Evolutionary conservation across 2,113 vertebrate species (phyloP).

Genomic region (Eurystomus gularis): DNA sequence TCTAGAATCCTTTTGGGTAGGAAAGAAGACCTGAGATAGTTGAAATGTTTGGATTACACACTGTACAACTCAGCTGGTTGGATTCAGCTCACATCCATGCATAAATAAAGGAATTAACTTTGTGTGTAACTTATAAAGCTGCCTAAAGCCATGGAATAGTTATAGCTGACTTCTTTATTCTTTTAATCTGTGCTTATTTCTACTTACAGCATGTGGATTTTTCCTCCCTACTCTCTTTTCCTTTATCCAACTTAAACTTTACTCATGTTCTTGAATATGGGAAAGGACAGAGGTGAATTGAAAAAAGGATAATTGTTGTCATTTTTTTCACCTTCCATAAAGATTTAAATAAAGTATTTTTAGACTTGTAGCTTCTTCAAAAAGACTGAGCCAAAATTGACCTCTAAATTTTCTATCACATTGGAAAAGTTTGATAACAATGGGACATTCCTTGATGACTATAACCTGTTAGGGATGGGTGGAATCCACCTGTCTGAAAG

Average conservation of each 20-base stretch:
- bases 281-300: neutral
- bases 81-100: neutral
- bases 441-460: too few relatives aligned
- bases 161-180: neutral
- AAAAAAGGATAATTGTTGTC: neutral
- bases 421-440: too few relatives aligned
- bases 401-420: neutral
- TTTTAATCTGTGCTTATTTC: neutral
- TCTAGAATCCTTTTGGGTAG: neutral
- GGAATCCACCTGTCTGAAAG: too few relatives aligned
- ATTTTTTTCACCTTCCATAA: neutral
- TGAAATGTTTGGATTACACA: neutral
- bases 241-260: neutral
- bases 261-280: neutral
- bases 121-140: neutral
- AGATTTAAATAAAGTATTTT: neutral
- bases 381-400: neutral
- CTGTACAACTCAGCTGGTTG: neutral
- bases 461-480: too few relatives aligned
- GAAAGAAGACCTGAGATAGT: neutral
- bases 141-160: neutral
- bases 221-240: neutral
- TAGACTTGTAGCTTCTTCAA: neutral
- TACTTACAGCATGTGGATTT: neutral
- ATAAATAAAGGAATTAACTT: slow-evolving; percentile 35